Percentiles rank a stretch among this genome's conserved stretches.
phyloP scores from a whole-genome alignment of 2,888 invertebrate species.

The Molorchus minor region DNA sequence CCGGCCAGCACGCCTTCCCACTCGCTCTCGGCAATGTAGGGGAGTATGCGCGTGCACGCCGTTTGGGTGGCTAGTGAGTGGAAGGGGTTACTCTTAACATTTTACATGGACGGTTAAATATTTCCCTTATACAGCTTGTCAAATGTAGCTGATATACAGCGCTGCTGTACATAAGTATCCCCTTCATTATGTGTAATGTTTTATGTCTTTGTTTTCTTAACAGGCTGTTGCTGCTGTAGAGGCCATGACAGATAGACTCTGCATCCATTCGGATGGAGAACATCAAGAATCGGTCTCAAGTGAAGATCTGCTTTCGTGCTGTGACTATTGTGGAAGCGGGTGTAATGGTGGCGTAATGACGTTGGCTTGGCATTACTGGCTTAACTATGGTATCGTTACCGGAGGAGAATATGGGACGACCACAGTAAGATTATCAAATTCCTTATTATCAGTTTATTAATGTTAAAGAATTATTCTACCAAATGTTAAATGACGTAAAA shows the following conservation, averaged over 20 bases:
- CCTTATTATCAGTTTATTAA: no score
- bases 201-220: conserved; percentile 8
- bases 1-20: no score
- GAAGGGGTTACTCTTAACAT: no score
- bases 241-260: conserved; percentile 86
- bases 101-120: no score
- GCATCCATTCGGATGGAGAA: conserved; percentile 78
- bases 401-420: conserved; percentile 78
- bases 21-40: no score
- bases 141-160: not conserved
- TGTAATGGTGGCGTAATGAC: conserved; percentile 84
- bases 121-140: no score
- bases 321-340: conserved; percentile 76
- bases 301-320: conserved; percentile 83
- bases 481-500: no score
- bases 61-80: no score
- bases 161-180: conserved; percentile 55
- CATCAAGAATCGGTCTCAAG: conserved; percentile 78
- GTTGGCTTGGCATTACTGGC: conserved; percentile 86
- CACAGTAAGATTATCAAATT: conserved; percentile 1
- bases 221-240: conserved; percentile 84
- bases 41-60: no score
- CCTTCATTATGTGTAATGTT: not conserved
- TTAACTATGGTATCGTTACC: conserved; percentile 81
- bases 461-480: no score